Conservation (phyloP, 2,113 vertebrate genomes). For the Pelobates fuscus region DNA sequence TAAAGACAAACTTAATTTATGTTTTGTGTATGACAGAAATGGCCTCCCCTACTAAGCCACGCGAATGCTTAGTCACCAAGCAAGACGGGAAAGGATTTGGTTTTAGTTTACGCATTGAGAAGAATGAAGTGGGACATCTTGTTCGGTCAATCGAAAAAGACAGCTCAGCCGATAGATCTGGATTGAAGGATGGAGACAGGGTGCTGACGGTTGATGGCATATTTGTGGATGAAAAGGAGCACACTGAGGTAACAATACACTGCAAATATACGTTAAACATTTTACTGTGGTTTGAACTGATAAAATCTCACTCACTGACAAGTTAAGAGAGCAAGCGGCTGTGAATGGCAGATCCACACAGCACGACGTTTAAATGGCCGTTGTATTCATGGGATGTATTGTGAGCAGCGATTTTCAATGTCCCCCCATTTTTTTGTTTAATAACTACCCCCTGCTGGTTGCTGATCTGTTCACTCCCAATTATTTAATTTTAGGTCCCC, state of each 20-base stretch:
- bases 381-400: no score
- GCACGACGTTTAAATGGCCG: no score
- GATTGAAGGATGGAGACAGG: constrained; percentile 89
- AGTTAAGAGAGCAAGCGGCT: no score
- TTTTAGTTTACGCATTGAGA: constrained; percentile 86
- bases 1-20: no score
- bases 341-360: no score
- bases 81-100: constrained; percentile 76
- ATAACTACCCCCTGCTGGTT: no score
- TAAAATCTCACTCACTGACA: no score
- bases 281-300: neutral
- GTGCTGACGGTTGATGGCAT: constrained; percentile 82
- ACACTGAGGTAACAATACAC: constrained; percentile 72
- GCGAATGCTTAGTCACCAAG: constrained; percentile 81
- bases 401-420: no score
- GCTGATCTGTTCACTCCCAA: no score
- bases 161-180: constrained; percentile 81
- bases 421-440: no score
- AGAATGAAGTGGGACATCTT: constrained; percentile 80
- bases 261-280: neutral
- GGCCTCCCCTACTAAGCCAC: constrained; percentile 67
- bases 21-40: constrained; percentile 65
- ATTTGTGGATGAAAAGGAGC: constrained; percentile 82
- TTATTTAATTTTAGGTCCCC: no score
- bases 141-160: constrained; percentile 79